Evolutionary conservation across 1,140 invertebrate genomes (phyloP).

Genomic region (Mercenaria mercenaria): DNA sequence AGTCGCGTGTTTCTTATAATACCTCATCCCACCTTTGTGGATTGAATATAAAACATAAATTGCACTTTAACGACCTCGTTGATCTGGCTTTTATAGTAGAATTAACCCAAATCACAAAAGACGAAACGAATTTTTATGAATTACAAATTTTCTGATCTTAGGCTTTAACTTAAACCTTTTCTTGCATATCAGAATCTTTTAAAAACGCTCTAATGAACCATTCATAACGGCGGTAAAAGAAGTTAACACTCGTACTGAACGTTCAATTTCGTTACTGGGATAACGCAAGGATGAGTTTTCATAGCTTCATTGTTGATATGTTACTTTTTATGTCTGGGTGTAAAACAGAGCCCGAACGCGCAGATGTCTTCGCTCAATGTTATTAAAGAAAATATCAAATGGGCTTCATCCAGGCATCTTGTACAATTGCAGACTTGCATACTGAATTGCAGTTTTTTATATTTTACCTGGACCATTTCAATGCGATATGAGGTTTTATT

Average conservation of each 20-base stretch:
- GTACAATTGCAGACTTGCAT: neutral
- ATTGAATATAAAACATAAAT: slow-evolving; percentile 53
- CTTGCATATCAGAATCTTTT: neutral
- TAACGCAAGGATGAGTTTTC: slow-evolving; percentile 28
- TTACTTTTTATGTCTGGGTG: slow-evolving; percentile 36
- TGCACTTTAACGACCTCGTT: slow-evolving; percentile 54
- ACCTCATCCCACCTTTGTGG: slow-evolving; percentile 54
- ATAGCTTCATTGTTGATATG: slow-evolving; percentile 13
- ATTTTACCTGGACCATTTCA: no score
- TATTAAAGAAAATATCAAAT: slow-evolving; percentile 23
- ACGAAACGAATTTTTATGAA: slow-evolving; percentile 66
- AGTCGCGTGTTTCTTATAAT: slow-evolving; percentile 53
- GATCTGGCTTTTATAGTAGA: slow-evolving; percentile 7
- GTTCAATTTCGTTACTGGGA: neutral
- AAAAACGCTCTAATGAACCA: slow-evolving; percentile 38
- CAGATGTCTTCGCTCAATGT: slow-evolving; percentile 10
- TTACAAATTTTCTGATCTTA: slow-evolving; percentile 60
- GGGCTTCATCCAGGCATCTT: neutral
- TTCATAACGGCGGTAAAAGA: slow-evolving; percentile 30
- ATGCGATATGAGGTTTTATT: no score
- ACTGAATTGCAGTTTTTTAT: neutral
- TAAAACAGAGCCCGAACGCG: neutral
- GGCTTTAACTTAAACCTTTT: slow-evolving; percentile 13
- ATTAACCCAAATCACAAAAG: slow-evolving; percentile 51
- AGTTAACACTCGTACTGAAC: neutral